Percentiles rank a stretch among this genome's conserved stretches.
phyloP scores from a whole-genome alignment of 2,888 invertebrate species.

The Cylloceria caligata region DNA sequence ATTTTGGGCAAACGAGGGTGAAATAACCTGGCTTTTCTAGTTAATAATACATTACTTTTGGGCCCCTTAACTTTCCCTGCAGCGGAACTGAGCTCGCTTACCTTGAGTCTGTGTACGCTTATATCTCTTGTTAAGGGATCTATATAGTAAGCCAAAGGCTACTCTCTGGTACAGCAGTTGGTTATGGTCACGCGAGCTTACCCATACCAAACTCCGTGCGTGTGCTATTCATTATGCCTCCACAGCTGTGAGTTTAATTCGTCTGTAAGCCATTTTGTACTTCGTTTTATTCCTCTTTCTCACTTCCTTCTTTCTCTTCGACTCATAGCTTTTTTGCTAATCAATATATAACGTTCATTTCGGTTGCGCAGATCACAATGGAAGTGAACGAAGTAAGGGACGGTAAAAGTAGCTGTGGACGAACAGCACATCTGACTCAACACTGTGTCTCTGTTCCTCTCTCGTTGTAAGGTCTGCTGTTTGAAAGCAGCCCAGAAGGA shows the following conservation, averaged over 20 bases:
- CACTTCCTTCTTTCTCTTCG: not conserved
- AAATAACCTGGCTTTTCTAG: conserved; percentile 11
- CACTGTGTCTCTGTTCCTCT: no score
- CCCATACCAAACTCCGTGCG: no score
- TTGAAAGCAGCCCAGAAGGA: conserved; percentile 42
- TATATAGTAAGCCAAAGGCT: conserved; percentile 14
- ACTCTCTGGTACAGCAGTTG: conserved; percentile 13
- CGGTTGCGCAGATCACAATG: not conserved
- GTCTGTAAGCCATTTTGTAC: conserved; percentile 11
- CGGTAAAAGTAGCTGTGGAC: not conserved
- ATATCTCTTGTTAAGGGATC: not conserved
- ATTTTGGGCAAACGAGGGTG: conserved; percentile 21
- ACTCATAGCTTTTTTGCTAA: not conserved
- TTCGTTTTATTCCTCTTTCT: not conserved
- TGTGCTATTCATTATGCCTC: conserved; percentile 19
- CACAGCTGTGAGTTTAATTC: conserved; percentile 20
- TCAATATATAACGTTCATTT: conserved; percentile 4
- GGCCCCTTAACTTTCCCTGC: no score
- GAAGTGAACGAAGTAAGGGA: not conserved
- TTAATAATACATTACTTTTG: conserved; percentile 34
- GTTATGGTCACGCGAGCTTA: conserved; percentile 39
- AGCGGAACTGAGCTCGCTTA: no score
- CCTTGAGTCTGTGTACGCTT: conserved; percentile 4
- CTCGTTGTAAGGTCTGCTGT: no score
- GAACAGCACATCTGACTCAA: not conserved